Evolutionary conservation across 2,113 vertebrate genomes (phyloP).

Genomic region (Pao palembangensis): DNA sequence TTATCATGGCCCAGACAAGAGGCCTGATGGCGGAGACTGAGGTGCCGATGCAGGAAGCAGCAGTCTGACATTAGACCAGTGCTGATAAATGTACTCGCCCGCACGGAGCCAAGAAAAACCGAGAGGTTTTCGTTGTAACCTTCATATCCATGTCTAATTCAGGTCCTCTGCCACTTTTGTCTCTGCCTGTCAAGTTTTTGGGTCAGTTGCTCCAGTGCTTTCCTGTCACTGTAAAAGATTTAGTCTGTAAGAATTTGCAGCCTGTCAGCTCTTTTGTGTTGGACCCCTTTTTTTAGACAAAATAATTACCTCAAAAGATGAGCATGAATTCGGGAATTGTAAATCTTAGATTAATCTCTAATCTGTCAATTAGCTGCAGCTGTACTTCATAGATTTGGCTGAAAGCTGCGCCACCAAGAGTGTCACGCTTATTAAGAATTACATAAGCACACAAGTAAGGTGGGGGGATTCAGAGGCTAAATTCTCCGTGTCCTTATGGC

Average conservation of each 20-base stretch:
- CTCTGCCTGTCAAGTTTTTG: too few species aligned
- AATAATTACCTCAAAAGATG: not conserved
- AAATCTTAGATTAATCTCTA: not conserved
- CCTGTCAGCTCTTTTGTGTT: not conserved
- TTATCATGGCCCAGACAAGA: conserved; percentile 31
- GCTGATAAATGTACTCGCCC: conserved; percentile 44
- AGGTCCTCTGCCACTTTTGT: too few species aligned
- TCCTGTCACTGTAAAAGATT: too few species aligned
- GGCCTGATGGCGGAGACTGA: conserved; percentile 9
- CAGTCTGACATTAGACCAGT: conserved; percentile 28
- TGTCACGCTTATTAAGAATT: conserved; percentile 34
- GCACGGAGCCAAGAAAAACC: conserved; percentile 52
- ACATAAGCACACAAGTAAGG: conserved; percentile 49
- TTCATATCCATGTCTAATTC: too few species aligned
- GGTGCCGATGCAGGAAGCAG: conserved; percentile 25
- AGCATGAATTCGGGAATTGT: not conserved
- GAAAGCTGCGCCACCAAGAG: conserved; percentile 22
- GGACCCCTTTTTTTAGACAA: not conserved
- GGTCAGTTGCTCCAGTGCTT: too few species aligned
- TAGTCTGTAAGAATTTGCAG: too few species aligned
- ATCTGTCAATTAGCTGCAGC: conserved; percentile 16
- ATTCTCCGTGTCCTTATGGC: conserved; percentile 49
- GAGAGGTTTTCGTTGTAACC: not conserved
- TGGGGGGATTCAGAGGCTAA: conserved; percentile 48
- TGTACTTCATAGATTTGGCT: conserved; percentile 21